These are phyloP conservation scores for Apis laboriosa DNA, from an alignment of 1,140 invertebrate species.

Conservation along the genomic window DNA sequence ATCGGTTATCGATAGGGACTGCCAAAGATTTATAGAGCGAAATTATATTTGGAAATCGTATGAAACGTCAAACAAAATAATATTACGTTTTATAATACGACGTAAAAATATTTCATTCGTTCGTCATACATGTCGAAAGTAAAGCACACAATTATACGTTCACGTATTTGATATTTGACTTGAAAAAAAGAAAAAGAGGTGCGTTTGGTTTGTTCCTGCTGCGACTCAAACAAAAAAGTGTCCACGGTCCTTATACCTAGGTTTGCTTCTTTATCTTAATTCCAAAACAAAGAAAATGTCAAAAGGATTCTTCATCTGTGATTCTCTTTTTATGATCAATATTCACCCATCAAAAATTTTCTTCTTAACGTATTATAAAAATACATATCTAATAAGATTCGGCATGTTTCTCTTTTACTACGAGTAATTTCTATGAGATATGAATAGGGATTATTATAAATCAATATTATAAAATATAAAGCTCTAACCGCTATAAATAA, in stretches of 20 bases:
- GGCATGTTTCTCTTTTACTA: too few species aligned
- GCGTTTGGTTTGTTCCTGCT: constrained; percentile 66
- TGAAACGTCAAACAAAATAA: constrained; percentile 19
- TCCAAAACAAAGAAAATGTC: constrained; percentile 63
- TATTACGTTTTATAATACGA: not conserved
- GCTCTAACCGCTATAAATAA: too few species aligned
- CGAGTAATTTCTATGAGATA: too few species aligned
- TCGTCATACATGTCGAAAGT: constrained; percentile 34
- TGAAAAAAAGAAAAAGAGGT: constrained; percentile 55
- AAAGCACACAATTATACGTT: constrained; percentile 48
- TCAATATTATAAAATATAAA: too few species aligned
- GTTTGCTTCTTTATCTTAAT: constrained; percentile 62
- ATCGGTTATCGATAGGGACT: not conserved
- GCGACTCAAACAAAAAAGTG: constrained; percentile 56
- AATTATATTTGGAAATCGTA: not conserved
- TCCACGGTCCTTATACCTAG: constrained; percentile 33
- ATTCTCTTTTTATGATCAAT: constrained; percentile 47
- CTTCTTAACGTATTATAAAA: constrained; percentile 49
- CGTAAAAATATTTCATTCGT: not conserved
- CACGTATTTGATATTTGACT: constrained; percentile 60
- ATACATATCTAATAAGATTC: too few species aligned
- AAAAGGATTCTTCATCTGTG: constrained; percentile 58
- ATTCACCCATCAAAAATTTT: constrained; percentile 15
- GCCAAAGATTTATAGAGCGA: not conserved
- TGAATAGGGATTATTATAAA: too few species aligned